phyloP scores from a whole-genome alignment of 2,888 invertebrate species.

The Heliconius erato region DNA sequence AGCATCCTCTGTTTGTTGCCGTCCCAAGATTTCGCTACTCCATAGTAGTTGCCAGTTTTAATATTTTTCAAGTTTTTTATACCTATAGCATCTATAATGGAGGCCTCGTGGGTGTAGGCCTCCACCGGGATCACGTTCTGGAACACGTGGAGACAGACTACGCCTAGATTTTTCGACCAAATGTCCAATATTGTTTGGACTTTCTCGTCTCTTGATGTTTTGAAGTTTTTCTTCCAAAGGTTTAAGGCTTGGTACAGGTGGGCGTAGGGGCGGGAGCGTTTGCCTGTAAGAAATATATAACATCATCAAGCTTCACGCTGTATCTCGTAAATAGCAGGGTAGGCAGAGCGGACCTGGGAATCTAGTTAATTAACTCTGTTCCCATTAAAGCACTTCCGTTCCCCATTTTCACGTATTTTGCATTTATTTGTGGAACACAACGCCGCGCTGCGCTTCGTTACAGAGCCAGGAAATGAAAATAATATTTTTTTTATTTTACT shows the following conservation, averaged over 20 bases:
- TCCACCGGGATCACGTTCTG: conserved; percentile 96
- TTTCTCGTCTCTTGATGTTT: conserved; percentile 85
- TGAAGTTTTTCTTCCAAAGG: conserved; percentile 85
- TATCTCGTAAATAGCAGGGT: too few relatives aligned
- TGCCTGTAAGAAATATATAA: conserved; percentile 71
- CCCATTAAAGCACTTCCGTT: too few relatives aligned
- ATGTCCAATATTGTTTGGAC: conserved; percentile 93
- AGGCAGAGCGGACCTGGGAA: too few relatives aligned
- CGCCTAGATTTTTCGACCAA: conserved; percentile 93
- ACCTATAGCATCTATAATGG: conserved; percentile 96
- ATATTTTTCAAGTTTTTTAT: conserved; percentile 91
- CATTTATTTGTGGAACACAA: too few relatives aligned
- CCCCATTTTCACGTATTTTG: too few relatives aligned
- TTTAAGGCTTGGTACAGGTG: conserved; percentile 96
- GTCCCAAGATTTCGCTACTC: conserved; percentile 90
- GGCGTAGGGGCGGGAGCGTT: conserved; percentile 93
- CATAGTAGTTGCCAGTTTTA: conserved; percentile 93
- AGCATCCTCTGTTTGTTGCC: conserved; percentile 88
- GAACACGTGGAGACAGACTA: conserved; percentile 95
- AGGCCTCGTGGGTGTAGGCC: conserved; percentile 97
- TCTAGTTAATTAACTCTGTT: too few relatives aligned
- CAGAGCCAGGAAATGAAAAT: too few relatives aligned
- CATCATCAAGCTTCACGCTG: too few relatives aligned
- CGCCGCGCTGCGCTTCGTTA: too few relatives aligned
- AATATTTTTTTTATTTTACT: too few relatives aligned